A percentile compares a stretch with the other conserved stretches of the same genome.
These are phyloP conservation scores for Corapipo altera DNA, from an alignment of 2,113 vertebrate species.

Conservation along the genomic window DNA sequence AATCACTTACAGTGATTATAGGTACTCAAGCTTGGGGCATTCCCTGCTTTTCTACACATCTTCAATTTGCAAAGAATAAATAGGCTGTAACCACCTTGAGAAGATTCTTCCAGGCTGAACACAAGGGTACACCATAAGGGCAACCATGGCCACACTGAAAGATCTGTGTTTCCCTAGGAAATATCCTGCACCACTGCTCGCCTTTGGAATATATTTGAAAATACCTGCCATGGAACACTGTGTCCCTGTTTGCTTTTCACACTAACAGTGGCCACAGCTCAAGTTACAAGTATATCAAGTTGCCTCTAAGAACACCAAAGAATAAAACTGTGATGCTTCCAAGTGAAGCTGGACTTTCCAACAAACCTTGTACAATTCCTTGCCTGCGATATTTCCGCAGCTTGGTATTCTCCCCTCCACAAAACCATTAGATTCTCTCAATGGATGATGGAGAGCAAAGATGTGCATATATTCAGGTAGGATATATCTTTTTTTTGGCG, in stretches of 20 bases:
- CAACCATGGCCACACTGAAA: neutral
- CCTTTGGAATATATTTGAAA: neutral
- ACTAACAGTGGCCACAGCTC: neutral
- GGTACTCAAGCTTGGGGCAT: neutral
- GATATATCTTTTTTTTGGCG: neutral
- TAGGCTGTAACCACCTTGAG: neutral
- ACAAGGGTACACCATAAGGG: neutral
- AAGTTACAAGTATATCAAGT: neutral
- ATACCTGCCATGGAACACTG: rapidly evolving
- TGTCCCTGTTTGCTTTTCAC: neutral
- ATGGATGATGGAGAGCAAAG: rapidly evolving
- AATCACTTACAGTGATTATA: neutral
- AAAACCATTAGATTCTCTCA: neutral
- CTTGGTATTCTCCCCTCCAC: neutral
- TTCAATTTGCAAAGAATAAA: neutral
- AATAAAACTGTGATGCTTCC: neutral
- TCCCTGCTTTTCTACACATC: neutral
- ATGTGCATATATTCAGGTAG: neutral
- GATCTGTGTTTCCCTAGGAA: neutral
- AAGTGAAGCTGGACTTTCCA: neutral
- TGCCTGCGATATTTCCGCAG: neutral
- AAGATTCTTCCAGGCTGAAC: neutral
- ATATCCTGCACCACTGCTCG: neutral
- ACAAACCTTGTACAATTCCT: neutral
- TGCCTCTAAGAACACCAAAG: neutral